These are phyloP conservation scores for Taeniopygia guttata DNA, from an alignment of 2,797 vertebrate species.

Conservation along the genomic window DNA sequence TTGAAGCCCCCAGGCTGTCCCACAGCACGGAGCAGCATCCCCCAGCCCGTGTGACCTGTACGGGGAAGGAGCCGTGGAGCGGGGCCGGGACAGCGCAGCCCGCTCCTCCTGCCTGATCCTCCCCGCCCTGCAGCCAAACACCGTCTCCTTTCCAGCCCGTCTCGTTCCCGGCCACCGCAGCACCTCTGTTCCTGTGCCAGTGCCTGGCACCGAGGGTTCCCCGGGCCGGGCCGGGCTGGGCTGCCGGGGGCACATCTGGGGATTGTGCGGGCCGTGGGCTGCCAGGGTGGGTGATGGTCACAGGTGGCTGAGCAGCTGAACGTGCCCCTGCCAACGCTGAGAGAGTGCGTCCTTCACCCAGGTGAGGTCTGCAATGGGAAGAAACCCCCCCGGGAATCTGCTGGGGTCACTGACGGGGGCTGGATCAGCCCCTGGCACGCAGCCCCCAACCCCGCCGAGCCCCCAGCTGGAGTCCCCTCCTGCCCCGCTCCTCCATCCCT, in stretches of 20 bases:
- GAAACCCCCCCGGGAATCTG: fast-evolving
- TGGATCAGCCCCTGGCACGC: neutral
- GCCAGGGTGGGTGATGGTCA: neutral
- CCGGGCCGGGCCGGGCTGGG: fast-evolving
- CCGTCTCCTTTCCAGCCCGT: neutral
- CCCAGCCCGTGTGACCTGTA: neutral
- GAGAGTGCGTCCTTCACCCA: neutral
- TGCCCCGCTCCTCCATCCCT: neutral
- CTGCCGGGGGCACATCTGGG: neutral
- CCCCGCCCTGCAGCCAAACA: neutral
- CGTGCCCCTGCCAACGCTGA: neutral
- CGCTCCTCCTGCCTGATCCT: neutral
- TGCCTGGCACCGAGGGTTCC: neutral
- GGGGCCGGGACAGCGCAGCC: neutral
- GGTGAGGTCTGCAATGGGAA: neutral
- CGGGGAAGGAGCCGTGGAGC: neutral
- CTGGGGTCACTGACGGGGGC: fast-evolving
- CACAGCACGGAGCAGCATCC: neutral
- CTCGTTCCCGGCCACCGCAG: neutral
- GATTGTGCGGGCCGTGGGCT: neutral
- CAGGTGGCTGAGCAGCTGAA: neutral
- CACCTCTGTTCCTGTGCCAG: slow-evolving; percentile 20
- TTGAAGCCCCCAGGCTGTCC: neutral
- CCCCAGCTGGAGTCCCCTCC: neutral
- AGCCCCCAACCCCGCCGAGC: neutral